These are phyloP conservation scores for Trypoxylus dichotomus DNA, from an alignment of 1,140 invertebrate genomes.

Conservation along the genomic window DNA sequence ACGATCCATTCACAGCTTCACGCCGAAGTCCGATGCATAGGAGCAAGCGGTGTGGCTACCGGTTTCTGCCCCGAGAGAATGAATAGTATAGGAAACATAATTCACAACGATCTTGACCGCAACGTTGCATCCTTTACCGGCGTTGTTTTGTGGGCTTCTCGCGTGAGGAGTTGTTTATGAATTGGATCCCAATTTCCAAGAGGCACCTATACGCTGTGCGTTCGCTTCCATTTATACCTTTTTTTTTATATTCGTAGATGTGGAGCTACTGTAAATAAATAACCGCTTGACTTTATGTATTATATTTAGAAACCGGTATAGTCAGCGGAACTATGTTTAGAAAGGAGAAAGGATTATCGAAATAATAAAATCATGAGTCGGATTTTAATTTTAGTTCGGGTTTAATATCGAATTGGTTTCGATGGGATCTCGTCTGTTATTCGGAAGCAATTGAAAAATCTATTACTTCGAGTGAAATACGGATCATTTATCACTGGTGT, in stretches of 20 bases:
- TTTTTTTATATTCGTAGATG: neutral
- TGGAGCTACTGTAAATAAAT: too few species aligned
- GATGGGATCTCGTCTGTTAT: too few species aligned
- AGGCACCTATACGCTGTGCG: neutral
- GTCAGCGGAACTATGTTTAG: too few species aligned
- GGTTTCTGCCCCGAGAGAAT: neutral
- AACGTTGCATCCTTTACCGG: neutral
- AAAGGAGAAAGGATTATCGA: too few species aligned
- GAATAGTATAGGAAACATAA: neutral
- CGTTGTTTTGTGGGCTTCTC: neutral
- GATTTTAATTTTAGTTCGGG: too few species aligned
- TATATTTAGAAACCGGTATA: too few species aligned
- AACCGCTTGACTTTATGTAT: too few species aligned
- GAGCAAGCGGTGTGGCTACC: neutral
- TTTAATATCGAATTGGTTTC: too few species aligned
- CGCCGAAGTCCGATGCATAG: neutral
- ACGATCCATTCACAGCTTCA: neutral
- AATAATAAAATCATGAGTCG: too few species aligned
- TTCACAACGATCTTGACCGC: neutral
- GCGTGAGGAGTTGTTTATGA: conserved; percentile 21
- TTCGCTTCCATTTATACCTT: neutral
- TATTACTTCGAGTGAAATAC: too few species aligned
- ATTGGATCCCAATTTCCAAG: neutral
- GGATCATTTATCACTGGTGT: too few species aligned
- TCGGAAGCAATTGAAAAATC: too few species aligned